Conservation (phyloP, 1,140 invertebrate species). For the Ostrea edulis region DNA sequence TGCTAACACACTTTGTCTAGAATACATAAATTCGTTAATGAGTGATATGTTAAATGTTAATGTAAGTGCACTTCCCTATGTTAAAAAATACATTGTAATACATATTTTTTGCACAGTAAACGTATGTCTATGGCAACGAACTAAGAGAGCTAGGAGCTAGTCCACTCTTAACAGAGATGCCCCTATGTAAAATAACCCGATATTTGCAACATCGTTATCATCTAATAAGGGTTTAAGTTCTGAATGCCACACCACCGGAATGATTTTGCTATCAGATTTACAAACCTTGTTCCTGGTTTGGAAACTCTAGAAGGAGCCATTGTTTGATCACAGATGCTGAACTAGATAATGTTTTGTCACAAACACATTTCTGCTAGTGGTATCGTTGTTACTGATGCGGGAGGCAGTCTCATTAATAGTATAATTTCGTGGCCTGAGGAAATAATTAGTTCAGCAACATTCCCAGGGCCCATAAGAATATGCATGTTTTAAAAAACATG, state of each 20-base stretch:
- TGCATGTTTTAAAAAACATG: too few species aligned
- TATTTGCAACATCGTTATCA: background rate
- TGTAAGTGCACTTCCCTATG: too few species aligned
- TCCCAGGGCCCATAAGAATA: background rate
- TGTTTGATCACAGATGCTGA: conserved; percentile 4
- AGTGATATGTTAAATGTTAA: too few species aligned
- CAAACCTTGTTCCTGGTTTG: background rate
- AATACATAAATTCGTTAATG: too few species aligned
- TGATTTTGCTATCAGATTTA: conserved; percentile 7
- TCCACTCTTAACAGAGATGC: background rate
- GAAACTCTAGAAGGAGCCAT: background rate
- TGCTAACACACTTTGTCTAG: too few species aligned
- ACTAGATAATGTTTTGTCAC: conserved; percentile 12
- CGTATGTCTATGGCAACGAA: too few species aligned
- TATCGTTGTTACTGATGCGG: background rate
- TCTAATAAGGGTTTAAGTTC: conserved; percentile 9
- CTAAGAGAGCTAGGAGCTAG: too few species aligned
- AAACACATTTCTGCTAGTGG: background rate
- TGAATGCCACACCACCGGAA: background rate
- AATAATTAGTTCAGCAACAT: conserved; percentile 22
- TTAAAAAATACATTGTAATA: too few species aligned
- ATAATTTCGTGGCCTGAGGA: background rate
- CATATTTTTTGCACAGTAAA: too few species aligned
- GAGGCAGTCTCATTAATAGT: background rate
- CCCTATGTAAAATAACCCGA: background rate